A percentile compares a stretch with the other conserved stretches of the same genome.
Evolutionary conservation across 2,888 invertebrate species (phyloP).

Genomic region (Lomographa bimaculata): DNA sequence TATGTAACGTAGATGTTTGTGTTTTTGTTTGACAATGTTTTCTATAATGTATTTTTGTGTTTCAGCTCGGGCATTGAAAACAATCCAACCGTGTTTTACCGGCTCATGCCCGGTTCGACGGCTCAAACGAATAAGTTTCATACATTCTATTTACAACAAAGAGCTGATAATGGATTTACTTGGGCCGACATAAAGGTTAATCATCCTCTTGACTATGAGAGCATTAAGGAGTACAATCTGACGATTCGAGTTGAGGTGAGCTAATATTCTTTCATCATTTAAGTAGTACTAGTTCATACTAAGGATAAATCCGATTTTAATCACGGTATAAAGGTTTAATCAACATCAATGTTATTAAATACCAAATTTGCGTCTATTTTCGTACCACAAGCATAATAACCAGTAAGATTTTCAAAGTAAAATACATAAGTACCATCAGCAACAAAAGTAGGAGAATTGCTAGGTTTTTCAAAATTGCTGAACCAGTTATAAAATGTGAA

Average conservation of each 20-base stretch:
- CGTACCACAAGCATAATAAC: no score
- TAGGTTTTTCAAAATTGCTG: no score
- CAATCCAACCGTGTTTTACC: constrained; percentile 97
- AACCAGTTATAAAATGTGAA: no score
- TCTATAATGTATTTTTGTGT: constrained; percentile 49
- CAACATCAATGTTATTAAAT: no score
- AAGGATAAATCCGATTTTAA: no score
- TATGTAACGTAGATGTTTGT: constrained; percentile 47
- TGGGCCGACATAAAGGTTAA: constrained; percentile 99
- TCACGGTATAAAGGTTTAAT: no score
- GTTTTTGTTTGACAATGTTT: constrained; percentile 28
- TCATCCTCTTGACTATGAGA: constrained; percentile 97
- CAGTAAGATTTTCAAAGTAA: no score
- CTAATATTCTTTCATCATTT: no score
- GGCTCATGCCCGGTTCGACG: constrained; percentile 97
- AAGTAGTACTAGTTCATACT: no score
- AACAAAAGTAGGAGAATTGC: no score
- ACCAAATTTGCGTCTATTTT: no score
- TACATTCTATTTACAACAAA: constrained; percentile 97
- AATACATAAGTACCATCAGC: no score
- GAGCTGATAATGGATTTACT: constrained; percentile 95
- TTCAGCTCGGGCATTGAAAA: constrained; percentile 97
- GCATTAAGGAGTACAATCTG: constrained; percentile 97
- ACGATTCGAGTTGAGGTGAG: constrained; percentile 97
- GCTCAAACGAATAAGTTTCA: constrained; percentile 98